Evolutionary conservation across 2,113 vertebrate species (phyloP).

Genomic region (Dicaeum eximium): DNA sequence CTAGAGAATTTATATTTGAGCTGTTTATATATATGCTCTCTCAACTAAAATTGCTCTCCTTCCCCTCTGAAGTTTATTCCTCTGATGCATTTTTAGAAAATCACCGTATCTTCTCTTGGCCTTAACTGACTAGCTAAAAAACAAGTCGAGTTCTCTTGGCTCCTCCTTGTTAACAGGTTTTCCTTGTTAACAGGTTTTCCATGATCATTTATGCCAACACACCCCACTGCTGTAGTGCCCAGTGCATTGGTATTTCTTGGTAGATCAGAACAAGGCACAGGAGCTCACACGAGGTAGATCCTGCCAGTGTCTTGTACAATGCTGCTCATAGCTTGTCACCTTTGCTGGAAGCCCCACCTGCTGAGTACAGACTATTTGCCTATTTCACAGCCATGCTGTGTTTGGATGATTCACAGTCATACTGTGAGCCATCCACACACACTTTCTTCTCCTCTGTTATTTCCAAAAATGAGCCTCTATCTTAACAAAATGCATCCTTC

Average conservation of each 20-base stretch:
- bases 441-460: not conserved
- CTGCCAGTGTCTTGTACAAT: not conserved
- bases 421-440: not conserved
- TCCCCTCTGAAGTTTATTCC: not conserved
- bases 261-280: not conserved
- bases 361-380: not conserved
- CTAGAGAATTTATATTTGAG: not conserved
- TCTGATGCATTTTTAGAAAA: not conserved
- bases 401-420: not conserved
- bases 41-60: not conserved
- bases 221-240: not conserved
- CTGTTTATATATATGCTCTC: not conserved
- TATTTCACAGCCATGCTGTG: not conserved
- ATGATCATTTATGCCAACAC: not conserved
- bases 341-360: not conserved
- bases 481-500: not conserved
- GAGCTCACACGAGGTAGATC: not conserved
- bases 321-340: not conserved
- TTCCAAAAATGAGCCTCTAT: not conserved
- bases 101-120: not conserved
- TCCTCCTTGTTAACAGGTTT: not conserved
- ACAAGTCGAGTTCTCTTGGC: not conserved
- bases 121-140: not conserved
- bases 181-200: not conserved
- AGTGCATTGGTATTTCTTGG: not conserved